Evolutionary conservation across 2,888 invertebrate species (phyloP), one percentile per base, ranked within the genome.

Genomic region (Salpingus planirostris): DNA sequence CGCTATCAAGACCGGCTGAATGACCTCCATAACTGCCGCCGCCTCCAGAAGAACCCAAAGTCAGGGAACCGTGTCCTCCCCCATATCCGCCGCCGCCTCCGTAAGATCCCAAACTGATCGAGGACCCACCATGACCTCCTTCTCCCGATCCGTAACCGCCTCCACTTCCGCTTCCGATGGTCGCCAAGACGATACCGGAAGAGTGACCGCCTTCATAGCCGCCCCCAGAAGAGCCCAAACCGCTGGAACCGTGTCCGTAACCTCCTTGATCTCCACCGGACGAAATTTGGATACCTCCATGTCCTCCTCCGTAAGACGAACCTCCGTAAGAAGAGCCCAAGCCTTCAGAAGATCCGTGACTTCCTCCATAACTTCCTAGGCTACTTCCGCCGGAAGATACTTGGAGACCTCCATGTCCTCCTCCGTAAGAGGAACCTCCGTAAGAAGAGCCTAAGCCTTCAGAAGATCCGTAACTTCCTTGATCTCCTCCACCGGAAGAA

Each of bases 21-120:
- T 43, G 39, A 13, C 32, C 34, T 11, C 34, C 33, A 26, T 25
- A 15, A n/a, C 29, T 15, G 14, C 35, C 35, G 8, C 11, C 18
- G 11, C 24, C 23, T 7, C 18, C 21, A n/a, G 8, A 15, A 30
- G n/a, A n/a, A n/a, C n/a, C n/a, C n/a, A n/a, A n/a, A n/a, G n/a
- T n/a, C n/a, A n/a, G n/a, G n/a, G n/a, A n/a, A 18, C 29, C 23
- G 37, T 28, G 25, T 21, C 24, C 18, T 10, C 40, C 31, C 12
- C 42, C 30, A 25, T 30, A 33, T 11, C 43, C 35, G 21, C 39
- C 29, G 24, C 29, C 13, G 18, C 33, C 40, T n/a, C n/a, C n/a
- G n/a, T n/a, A n/a, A n/a, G n/a, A n/a, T n/a, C n/a, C 43, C 27
- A 41, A 26, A 11, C 42, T 36, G 36, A 38, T 37, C 3, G 36